Base-by-base conservation (phyloP, 2,888 invertebrate genomes). In the Cephonodes hylas region DNA sequence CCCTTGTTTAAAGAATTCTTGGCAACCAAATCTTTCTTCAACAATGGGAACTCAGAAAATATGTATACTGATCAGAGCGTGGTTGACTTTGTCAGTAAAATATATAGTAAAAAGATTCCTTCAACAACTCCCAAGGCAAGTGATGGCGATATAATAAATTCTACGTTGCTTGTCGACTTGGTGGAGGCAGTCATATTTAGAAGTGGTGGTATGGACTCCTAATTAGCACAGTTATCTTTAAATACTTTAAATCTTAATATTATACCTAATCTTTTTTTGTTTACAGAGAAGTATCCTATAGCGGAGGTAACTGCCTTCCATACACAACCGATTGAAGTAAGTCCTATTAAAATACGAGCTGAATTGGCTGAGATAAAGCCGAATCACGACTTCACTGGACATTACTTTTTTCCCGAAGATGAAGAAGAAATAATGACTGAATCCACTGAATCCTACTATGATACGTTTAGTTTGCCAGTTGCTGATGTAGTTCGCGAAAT, bases 401-500 rank as follows among this genome's bases (percentile, higher is more conserved):
- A 91, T 72, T 91, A 86, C 62, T 92, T 92, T 72, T 91, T 91
- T 63, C 91, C 91, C 58, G 91, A 91, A 79, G 89, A 89, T 56
- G 77, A 72, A 38, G 84, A 82, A 31, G 80, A 81, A 48, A 66
- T 61, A 38, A 77, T 64, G 22, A 73, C 66, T 27, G 85, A 85
- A 71, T 73, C 74, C 2, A 83, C 82, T 48, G 88, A 90, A 62
- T 62, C 72, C 7, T 87, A 89, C 69, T 86, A 89, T 45, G 89
- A 91, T 63, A 70, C 68, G 23, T 67, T 83, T 7, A 80, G 77
- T 64, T 65, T 81, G 34, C 76, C 83, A 13, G 66, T 83, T 45
- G 80, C 88, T 53, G 91, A 90, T 64, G 75, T 89, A 15, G 78
- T 84, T 59, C 71, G 81, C 38, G 89, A 89, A 83, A 86, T 89